phyloP scores from a whole-genome alignment of 2,888 invertebrate species.

The Branchipolynoe longqiensis region DNA sequence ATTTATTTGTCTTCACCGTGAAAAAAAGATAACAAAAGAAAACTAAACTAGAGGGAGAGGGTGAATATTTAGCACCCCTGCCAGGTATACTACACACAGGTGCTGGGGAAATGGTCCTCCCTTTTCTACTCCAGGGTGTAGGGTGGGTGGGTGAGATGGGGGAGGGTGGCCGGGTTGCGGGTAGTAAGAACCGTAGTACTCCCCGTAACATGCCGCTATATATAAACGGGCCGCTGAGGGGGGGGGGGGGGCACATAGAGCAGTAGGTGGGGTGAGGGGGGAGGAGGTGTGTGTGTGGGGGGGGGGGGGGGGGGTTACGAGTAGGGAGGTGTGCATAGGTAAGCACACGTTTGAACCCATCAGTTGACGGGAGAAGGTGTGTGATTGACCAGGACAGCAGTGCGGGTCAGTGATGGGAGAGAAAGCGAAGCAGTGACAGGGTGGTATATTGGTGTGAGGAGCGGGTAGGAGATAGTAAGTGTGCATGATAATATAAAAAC shows the following conservation, averaged over 20 bases:
- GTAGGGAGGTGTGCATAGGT: neutral
- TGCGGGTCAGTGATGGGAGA: no score
- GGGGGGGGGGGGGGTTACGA: neutral
- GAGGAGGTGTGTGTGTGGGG: neutral
- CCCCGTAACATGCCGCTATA: constrained; percentile 39
- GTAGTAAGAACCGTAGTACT: constrained; percentile 25
- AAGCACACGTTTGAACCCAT: no score
- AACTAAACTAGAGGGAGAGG: no score
- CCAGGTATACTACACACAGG: constrained; percentile 41
- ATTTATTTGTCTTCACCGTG: no score
- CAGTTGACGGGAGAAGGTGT: no score
- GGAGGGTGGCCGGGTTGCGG: neutral
- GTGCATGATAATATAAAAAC: no score
- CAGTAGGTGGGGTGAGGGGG: neutral
- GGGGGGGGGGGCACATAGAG: neutral
- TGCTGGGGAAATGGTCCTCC: constrained; percentile 10
- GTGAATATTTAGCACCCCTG: neutral
- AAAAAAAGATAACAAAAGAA: no score
- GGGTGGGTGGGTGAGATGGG: neutral
- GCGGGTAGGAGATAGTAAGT: no score
- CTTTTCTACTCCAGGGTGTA: neutral
- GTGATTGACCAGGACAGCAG: no score
- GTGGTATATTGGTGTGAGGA: no score
- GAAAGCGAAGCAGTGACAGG: neutral
- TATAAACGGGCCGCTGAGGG: constrained; percentile 17